Conservation (phyloP, 2,113 vertebrate species). For the Eurypyga helias region DNA sequence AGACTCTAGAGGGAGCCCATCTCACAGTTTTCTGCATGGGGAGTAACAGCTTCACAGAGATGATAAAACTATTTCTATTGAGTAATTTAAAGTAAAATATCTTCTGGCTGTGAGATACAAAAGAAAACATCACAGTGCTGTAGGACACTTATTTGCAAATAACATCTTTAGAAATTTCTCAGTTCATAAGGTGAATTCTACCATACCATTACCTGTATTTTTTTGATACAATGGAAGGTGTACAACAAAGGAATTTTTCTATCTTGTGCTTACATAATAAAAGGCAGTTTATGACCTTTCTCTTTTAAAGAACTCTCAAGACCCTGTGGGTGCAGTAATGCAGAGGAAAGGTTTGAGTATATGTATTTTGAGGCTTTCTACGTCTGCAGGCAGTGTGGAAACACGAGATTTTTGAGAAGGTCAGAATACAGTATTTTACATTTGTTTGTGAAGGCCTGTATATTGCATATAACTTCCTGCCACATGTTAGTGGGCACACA, state of each 20-base stretch:
- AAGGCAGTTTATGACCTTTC: not conserved
- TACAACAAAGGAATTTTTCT: not conserved
- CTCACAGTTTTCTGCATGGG: not conserved
- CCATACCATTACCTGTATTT: not conserved
- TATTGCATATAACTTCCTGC: not conserved
- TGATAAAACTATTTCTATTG: not conserved
- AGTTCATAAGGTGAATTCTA: not conserved
- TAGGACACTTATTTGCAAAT: not conserved
- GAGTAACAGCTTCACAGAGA: not conserved
- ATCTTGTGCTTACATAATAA: not conserved
- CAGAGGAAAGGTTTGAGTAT: not conserved
- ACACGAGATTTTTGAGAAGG: not conserved
- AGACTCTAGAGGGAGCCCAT: slow-evolving; percentile 64
- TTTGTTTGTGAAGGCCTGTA: not conserved
- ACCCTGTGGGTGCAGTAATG: not conserved
- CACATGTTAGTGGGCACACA: not conserved
- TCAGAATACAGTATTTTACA: not conserved
- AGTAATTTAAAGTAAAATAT: not conserved
- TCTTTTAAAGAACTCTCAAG: not conserved
- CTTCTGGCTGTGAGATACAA: not conserved
- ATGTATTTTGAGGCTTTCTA: not conserved
- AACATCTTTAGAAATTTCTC: not conserved
- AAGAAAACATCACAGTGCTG: not conserved
- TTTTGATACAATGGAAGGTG: not conserved
- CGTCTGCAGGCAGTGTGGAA: not conserved